These are phyloP conservation scores for Tarsius wallacei DNA, from an alignment of 2,797 vertebrate genomes.

Conservation along the genomic window DNA sequence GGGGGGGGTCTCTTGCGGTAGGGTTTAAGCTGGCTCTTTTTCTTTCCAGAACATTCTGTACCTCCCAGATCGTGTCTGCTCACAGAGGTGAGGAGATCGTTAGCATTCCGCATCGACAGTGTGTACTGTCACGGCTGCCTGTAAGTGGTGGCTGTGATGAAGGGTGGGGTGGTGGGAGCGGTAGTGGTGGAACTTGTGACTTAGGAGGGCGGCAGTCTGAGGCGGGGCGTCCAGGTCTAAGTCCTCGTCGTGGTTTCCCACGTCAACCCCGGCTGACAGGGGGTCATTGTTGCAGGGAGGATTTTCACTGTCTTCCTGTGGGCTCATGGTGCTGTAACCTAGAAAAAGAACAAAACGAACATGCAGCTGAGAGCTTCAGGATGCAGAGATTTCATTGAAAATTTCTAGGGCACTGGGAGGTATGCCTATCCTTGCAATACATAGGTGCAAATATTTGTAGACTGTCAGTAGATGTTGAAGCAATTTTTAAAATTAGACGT, in stretches of 20 bases:
- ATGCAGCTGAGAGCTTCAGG: not conserved
- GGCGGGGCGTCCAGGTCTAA: conserved; percentile 97
- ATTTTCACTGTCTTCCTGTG: conserved; percentile 99
- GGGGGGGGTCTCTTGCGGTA: not conserved
- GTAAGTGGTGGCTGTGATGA: conserved; percentile 96
- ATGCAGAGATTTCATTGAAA: rapidly evolving
- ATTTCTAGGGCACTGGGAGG: not conserved
- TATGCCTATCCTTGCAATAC: not conserved
- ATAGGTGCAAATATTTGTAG: rapidly evolving
- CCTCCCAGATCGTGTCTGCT: not conserved
- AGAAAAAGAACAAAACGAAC: not conserved
- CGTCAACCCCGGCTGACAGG: conserved; percentile 96
- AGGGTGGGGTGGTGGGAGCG: conserved; percentile 95
- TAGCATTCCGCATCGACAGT: conserved; percentile 98
- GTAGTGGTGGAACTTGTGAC: conserved; percentile 98
- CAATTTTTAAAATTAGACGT: not conserved
- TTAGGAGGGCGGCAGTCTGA: conserved; percentile 97
- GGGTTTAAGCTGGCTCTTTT: not conserved
- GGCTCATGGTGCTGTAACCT: conserved; percentile 99
- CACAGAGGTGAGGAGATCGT: conserved; percentile 71
- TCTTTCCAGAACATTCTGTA: not conserved
- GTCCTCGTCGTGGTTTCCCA: conserved; percentile 98
- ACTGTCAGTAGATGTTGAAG: not conserved
- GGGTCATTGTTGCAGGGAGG: conserved; percentile 98
- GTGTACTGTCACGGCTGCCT: conserved; percentile 98